phyloP scores from a whole-genome alignment of 2,113 vertebrate genomes.

The Uria lomvia region DNA sequence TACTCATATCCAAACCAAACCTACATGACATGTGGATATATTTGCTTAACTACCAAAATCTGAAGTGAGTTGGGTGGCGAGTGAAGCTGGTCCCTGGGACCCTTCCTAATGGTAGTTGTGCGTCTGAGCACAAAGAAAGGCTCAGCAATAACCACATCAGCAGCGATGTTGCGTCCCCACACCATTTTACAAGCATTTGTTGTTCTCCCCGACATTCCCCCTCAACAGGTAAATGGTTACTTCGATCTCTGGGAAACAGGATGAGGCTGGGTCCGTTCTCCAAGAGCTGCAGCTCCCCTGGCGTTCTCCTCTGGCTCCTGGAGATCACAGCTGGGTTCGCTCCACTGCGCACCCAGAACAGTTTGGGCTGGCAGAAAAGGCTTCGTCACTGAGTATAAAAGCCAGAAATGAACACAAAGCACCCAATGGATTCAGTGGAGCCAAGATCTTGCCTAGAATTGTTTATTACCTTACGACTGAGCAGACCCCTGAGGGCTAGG shows the following conservation, averaged over 20 bases:
- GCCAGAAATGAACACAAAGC: background rate
- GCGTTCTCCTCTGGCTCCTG: too few species aligned
- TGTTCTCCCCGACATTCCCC: background rate
- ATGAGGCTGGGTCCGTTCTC: background rate
- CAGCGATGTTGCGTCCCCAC: background rate
- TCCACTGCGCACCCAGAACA: background rate
- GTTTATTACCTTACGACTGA: background rate
- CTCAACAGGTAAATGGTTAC: background rate
- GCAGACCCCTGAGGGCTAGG: background rate
- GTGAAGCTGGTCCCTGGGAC: background rate
- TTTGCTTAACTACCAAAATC: background rate
- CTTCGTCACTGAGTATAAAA: background rate
- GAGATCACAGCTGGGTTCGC: background rate
- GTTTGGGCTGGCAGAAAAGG: background rate
- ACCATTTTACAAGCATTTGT: background rate
- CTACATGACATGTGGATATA: rapidly evolving
- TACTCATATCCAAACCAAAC: background rate
- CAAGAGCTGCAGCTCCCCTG: rapidly evolving
- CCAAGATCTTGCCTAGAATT: background rate
- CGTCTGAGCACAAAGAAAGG: background rate
- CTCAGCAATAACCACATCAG: background rate
- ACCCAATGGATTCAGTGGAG: background rate
- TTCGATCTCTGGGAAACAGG: background rate
- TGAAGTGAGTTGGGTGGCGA: background rate
- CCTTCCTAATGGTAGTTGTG: background rate